Conservation (phyloP, 2,888 invertebrate genomes). For the Euzophera pinguis region DNA sequence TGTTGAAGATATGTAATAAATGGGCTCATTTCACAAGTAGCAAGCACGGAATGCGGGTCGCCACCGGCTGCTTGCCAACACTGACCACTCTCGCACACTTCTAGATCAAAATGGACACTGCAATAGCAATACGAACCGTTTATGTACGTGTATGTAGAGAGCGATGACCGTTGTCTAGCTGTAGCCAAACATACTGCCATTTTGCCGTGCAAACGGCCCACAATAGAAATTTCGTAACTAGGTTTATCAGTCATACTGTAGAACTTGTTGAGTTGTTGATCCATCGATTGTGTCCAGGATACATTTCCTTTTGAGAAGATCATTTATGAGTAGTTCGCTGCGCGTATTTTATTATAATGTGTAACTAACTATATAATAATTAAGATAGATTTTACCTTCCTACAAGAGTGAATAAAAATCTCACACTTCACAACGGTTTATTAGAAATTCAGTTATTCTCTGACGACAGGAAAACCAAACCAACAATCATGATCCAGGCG, state of each 20-base stretch:
- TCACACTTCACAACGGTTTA: no score
- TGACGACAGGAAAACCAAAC: no score
- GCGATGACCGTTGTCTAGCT: constrained; percentile 41
- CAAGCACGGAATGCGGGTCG: constrained; percentile 67
- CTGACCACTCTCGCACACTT: constrained; percentile 67
- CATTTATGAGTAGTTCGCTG: background rate
- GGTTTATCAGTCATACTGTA: background rate
- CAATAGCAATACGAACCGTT: constrained; percentile 38
- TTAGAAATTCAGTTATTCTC: no score
- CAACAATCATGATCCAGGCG: no score
- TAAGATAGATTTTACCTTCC: no score
- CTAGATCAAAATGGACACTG: constrained; percentile 52
- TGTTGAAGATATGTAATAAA: constrained; percentile 52
- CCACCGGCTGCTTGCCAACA: constrained; percentile 71
- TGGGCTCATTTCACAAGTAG: constrained; percentile 68
- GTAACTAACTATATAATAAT: no score
- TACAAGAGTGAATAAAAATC: no score
- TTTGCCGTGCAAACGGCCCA: constrained; percentile 10
- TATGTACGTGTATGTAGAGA: constrained; percentile 40
- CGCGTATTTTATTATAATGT: no score
- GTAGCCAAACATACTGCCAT: constrained; percentile 15
- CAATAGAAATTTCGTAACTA: constrained; percentile 11
- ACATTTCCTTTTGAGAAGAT: background rate
- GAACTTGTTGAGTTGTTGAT: background rate
- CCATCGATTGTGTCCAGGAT: constrained; percentile 1